Conservation (phyloP, 2,888 invertebrate genomes). For the Brenthis hecate region DNA sequence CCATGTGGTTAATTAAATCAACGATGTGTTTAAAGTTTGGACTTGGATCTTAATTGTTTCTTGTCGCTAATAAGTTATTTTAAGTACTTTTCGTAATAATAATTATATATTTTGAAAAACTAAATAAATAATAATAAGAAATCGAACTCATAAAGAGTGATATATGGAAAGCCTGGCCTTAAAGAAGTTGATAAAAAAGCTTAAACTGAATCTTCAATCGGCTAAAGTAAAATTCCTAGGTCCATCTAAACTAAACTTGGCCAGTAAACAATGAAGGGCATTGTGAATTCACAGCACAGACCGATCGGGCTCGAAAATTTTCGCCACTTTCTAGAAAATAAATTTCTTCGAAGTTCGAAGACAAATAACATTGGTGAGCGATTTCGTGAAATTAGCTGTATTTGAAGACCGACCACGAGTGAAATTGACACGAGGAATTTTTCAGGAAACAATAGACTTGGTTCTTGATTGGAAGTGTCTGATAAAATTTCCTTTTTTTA, state of each 20-base stretch:
- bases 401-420: constrained; percentile 34
- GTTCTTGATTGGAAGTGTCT: constrained; percentile 22
- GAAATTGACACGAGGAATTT: constrained; percentile 34
- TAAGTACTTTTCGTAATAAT: too few species aligned
- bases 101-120: too few species aligned
- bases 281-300: constrained; percentile 59
- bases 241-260: constrained; percentile 41
- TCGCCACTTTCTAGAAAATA: constrained; percentile 63
- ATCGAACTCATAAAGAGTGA: too few species aligned
- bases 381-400: constrained; percentile 38
- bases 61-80: too few species aligned
- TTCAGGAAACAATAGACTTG: constrained; percentile 13
- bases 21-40: too few species aligned
- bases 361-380: constrained; percentile 42
- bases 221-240: constrained; percentile 36
- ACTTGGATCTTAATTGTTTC: too few species aligned
- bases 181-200: constrained; percentile 10
- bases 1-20: too few species aligned
- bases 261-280: constrained; percentile 43
- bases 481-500: background rate
- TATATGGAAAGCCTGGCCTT: background rate
- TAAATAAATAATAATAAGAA: too few species aligned
- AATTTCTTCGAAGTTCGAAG: constrained; percentile 47
- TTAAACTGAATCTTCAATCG: constrained; percentile 23
- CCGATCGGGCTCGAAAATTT: constrained; percentile 56